Evolutionary conservation across 2,797 vertebrate species (phyloP).

Genomic region (Galaxias olidus): DNA sequence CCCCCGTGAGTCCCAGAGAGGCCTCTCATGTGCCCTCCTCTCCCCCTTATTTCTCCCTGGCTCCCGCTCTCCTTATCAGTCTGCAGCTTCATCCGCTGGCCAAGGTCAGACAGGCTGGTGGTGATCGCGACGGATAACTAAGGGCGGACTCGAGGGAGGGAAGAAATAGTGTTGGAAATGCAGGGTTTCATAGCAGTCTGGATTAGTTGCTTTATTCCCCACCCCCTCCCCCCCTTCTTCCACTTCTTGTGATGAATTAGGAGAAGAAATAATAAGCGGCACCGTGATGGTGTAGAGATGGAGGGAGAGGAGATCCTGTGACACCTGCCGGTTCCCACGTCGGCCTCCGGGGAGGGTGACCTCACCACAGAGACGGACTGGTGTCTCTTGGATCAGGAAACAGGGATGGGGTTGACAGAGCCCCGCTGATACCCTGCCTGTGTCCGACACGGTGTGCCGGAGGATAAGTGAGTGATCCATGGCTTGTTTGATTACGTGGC

Average conservation of each 20-base stretch:
- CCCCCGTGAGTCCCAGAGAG: constrained; percentile 49
- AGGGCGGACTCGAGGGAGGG: constrained; percentile 28
- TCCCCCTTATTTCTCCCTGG: background rate
- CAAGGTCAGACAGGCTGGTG: constrained; percentile 74
- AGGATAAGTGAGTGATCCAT: constrained; percentile 37
- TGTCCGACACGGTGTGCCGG: constrained; percentile 46
- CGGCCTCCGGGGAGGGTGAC: constrained; percentile 47
- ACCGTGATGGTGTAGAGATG: too few species aligned
- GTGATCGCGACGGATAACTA: constrained; percentile 71
- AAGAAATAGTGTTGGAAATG: too few species aligned
- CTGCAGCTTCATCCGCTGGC: constrained; percentile 66
- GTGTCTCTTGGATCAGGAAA: constrained; percentile 42
- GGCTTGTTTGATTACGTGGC: background rate
- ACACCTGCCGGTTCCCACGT: constrained; percentile 51
- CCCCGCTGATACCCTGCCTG: constrained; percentile 38
- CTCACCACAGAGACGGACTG: constrained; percentile 47
- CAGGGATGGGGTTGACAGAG: constrained; percentile 48
- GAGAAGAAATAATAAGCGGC: background rate
- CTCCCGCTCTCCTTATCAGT: constrained; percentile 62
- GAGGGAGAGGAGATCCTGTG: constrained; percentile 39
- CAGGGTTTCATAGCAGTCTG: too few species aligned
- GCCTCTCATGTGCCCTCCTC: constrained; percentile 13
- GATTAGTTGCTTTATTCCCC: too few species aligned
- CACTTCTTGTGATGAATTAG: background rate
- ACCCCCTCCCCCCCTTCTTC: too few species aligned